phyloP scores from a whole-genome alignment of 2,113 vertebrate species.

The Urocitellus parryii region DNA sequence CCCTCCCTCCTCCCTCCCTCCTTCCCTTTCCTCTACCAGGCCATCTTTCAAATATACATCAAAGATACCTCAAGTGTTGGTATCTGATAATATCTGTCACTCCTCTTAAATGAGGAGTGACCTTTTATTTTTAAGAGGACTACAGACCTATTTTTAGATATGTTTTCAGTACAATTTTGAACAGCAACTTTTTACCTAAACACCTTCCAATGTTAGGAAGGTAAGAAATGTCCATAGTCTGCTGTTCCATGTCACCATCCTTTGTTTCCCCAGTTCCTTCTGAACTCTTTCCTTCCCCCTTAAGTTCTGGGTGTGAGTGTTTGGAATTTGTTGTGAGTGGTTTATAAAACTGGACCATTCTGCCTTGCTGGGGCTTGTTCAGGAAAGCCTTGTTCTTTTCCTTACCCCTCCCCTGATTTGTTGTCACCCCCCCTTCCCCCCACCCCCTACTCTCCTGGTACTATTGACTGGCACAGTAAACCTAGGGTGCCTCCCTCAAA shows the following conservation, averaged over 20 bases:
- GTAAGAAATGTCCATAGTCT: constrained; percentile 36
- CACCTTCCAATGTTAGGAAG: constrained; percentile 70
- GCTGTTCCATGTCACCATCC: background rate
- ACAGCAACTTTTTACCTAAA: constrained; percentile 81
- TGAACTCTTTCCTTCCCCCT: background rate
- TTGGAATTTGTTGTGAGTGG: constrained; percentile 42
- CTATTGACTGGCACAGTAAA: background rate
- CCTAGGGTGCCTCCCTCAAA: background rate
- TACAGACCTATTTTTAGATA: constrained; percentile 85
- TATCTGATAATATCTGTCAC: constrained; percentile 73
- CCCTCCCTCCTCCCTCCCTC: background rate
- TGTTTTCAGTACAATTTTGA: constrained; percentile 77
- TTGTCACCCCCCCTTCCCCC: no score
- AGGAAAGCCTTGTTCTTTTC: background rate
- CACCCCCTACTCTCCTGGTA: background rate
- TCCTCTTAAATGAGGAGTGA: constrained; percentile 62
- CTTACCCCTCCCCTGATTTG: background rate
- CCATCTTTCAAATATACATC: constrained; percentile 68
- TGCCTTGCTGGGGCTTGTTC: constrained; percentile 53
- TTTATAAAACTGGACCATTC: constrained; percentile 63
- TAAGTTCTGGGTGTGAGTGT: constrained; percentile 59
- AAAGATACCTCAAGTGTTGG: constrained; percentile 68
- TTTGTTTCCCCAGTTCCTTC: background rate
- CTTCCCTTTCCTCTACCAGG: constrained; percentile 65
- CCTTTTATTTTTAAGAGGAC: constrained; percentile 83